These are phyloP conservation scores for Oryzias javanicus DNA, from an alignment of 2,113 vertebrate species.

Conservation along the genomic window DNA sequence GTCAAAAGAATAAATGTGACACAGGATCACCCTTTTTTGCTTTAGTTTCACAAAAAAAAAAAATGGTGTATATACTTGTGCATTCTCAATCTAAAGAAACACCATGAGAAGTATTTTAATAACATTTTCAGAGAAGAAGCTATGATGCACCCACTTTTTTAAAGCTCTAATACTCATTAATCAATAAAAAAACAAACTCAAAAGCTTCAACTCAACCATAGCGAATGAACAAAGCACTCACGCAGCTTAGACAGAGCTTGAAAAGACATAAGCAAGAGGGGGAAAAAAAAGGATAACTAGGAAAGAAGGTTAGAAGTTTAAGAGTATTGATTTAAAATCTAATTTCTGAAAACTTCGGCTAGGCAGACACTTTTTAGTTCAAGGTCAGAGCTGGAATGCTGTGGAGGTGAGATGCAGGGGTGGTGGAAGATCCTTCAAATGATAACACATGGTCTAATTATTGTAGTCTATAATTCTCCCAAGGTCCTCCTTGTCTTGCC, in stretches of 20 bases:
- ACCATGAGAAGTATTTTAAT: not conserved
- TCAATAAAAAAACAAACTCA: not conserved
- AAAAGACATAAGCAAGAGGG: slow-evolving; percentile 8
- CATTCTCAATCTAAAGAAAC: too few species aligned
- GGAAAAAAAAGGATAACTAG: slow-evolving; percentile 32
- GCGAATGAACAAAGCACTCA: not conserved
- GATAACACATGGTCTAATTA: slow-evolving; percentile 76
- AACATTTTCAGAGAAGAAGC: not conserved
- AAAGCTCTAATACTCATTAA: slow-evolving; percentile 1
- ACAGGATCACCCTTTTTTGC: too few species aligned
- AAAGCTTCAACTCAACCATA: not conserved
- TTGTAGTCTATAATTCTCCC: slow-evolving; percentile 63
- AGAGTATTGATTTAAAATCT: slow-evolving; percentile 39
- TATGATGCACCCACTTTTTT: not conserved
- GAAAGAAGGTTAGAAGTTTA: slow-evolving; percentile 36
- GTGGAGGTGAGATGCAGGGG: slow-evolving; percentile 48
- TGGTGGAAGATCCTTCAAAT: slow-evolving; percentile 47
- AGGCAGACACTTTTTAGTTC: slow-evolving; percentile 57
- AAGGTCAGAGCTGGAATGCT: slow-evolving; percentile 64
- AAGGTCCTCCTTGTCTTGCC: slow-evolving; percentile 55
- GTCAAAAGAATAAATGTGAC: too few species aligned
- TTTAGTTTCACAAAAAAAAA: too few species aligned
- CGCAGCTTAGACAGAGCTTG: not conserved
- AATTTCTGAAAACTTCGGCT: slow-evolving; percentile 34
- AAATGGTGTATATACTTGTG: too few species aligned